Evolutionary conservation across 2,113 vertebrate species (phyloP).

Genomic region (Percina caprodes): DNA sequence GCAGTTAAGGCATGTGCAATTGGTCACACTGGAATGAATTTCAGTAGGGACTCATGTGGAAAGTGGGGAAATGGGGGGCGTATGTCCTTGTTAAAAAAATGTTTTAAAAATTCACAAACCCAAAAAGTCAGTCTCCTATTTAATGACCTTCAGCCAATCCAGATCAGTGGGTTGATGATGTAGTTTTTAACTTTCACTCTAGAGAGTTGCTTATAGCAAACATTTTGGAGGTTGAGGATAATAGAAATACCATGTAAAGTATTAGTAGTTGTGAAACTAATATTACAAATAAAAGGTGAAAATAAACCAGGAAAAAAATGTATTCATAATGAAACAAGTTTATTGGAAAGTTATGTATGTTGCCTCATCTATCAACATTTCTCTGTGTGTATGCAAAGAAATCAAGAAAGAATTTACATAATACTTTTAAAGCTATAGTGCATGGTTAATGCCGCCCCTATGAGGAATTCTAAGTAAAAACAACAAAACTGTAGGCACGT

Average conservation of each 20-base stretch:
- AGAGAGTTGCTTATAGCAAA: not conserved
- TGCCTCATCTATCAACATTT: too few relatives aligned
- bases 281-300: not conserved
- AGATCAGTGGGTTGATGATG: slow-evolving; percentile 1
- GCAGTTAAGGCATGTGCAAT: not conserved
- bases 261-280: not conserved
- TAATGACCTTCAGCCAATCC: not conserved
- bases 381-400: not conserved
- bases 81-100: not conserved
- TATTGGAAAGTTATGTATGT: not conserved
- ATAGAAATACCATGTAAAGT: not conserved
- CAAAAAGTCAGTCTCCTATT: slow-evolving; percentile 23
- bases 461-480: too few relatives aligned
- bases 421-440: too few relatives aligned
- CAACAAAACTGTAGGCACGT: too few relatives aligned
- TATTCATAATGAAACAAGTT: not conserved
- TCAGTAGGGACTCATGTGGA: slow-evolving; percentile 8
- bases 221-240: not conserved
- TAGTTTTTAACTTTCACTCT: not conserved
- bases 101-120: not conserved
- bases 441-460: too few relatives aligned
- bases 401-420: not conserved
- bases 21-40: slow-evolving; percentile 13
- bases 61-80: not conserved
- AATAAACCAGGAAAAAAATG: not conserved